Base-by-base conservation (phyloP, 2,888 invertebrate genomes). In the Podabrus alpinus region DNA sequence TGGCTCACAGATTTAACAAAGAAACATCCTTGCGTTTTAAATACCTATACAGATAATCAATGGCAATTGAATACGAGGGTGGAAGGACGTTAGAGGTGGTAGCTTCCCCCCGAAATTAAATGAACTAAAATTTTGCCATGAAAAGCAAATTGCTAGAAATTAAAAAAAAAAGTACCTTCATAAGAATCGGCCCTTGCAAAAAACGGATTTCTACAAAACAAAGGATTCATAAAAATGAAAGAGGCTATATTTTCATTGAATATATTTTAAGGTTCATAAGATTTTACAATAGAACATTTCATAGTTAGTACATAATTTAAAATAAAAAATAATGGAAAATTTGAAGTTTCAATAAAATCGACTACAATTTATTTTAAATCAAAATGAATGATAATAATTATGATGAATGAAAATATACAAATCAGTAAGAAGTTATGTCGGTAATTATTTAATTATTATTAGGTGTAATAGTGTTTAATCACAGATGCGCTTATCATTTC, bases 401-500 rank as follows among this genome's bases (percentile, higher is more conserved):
- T n/a, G n/a, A n/a, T 15, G 16, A 45, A 69, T 45, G 24, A 17
- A 21, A 15, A 21, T 25, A 15, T 61, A 59, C 60, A 70, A 72
- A 61, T 59, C 67, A 64, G 15, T 71, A n/a, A 62, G 17, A 62
- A 64, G n/a, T 64, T 9, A 60, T 15, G 15, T 9, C 2, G 25
- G 17, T 68, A 64, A 71, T 75, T 64, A 60, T 69, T 71, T 60
- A 25, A 68, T 59, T 77, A 73, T 76, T 78, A 62, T 67, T 71
- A 73, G 67, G 71, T 78, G 78, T 76, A 79, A 72, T 77, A 77
- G 79, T 80, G 79, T 79, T 64, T 19, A 82, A 83, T 83, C 83
- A 83, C 83, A 83, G 83, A 81, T 79, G 81, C 81, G 83, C 83
- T 83, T 83, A 81, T 75, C 68, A 73, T 75, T 73, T 75, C 74